Evolutionary conservation across 2,113 vertebrate species (phyloP).

Genomic region (Calypte anna): DNA sequence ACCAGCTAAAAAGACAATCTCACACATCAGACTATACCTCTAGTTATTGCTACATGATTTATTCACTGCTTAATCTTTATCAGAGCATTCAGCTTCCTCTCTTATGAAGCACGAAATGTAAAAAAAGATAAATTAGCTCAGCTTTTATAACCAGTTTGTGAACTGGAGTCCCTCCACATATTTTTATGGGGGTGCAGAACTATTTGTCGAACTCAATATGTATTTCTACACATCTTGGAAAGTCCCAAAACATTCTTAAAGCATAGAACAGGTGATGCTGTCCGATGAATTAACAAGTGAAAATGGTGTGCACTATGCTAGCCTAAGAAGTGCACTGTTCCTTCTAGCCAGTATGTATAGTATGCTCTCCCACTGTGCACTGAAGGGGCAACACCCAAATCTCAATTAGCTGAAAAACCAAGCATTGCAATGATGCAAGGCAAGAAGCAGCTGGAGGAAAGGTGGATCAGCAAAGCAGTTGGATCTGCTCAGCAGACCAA

Average conservation of each 20-base stretch:
- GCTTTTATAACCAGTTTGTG: not conserved
- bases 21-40: not conserved
- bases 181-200: not conserved
- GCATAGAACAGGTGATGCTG: not conserved
- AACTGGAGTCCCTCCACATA: not conserved
- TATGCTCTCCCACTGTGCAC: fast-evolving
- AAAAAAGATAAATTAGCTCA: not conserved
- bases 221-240: not conserved
- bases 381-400: not conserved
- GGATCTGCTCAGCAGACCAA: not conserved
- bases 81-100: not conserved
- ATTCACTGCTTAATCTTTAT: not conserved
- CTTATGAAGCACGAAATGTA: not conserved
- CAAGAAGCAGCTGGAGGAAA: not conserved
- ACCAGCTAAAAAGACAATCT: not conserved
- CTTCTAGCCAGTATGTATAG: not conserved
- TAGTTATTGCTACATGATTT: not conserved
- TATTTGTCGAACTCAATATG: not conserved
- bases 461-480: not conserved
- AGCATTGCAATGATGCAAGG: not conserved
- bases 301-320: not conserved
- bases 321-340: not conserved
- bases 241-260: not conserved
- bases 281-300: not conserved
- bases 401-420: not conserved